These are phyloP conservation scores for Luscinia luscinia DNA, from an alignment of 2,797 vertebrate species.

Conservation along the genomic window DNA sequence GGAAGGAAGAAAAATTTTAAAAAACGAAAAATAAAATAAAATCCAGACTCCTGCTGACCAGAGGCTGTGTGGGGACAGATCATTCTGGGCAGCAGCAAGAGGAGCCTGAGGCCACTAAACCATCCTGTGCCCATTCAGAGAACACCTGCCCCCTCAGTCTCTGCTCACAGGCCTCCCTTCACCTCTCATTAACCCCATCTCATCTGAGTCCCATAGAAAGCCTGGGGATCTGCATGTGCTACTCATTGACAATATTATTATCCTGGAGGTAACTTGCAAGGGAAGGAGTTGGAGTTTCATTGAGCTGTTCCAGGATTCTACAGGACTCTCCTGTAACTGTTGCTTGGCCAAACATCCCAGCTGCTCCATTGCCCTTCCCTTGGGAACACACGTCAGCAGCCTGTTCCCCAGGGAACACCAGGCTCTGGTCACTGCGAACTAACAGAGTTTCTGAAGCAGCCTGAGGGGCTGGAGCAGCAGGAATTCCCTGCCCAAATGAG, in stretches of 20 bases:
- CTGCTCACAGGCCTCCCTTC: neutral
- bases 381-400: neutral
- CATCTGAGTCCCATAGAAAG: neutral
- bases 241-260: fast-evolving
- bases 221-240: fast-evolving
- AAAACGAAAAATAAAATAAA: neutral
- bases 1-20: neutral
- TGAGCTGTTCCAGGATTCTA: neutral
- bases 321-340: neutral
- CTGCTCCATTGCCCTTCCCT: neutral
- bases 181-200: fast-evolving
- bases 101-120: neutral
- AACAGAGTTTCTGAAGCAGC: neutral
- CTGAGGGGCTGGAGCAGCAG: neutral
- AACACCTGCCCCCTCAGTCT: neutral
- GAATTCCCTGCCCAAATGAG: neutral
- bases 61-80: neutral
- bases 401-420: neutral
- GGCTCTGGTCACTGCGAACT: neutral
- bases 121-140: neutral
- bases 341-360: fast-evolving
- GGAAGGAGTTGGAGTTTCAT: neutral
- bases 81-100: neutral
- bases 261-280: neutral
- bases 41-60: neutral